Evolutionary conservation across 1,140 invertebrate species (phyloP).

Genomic region (Drosophila leontia): DNA sequence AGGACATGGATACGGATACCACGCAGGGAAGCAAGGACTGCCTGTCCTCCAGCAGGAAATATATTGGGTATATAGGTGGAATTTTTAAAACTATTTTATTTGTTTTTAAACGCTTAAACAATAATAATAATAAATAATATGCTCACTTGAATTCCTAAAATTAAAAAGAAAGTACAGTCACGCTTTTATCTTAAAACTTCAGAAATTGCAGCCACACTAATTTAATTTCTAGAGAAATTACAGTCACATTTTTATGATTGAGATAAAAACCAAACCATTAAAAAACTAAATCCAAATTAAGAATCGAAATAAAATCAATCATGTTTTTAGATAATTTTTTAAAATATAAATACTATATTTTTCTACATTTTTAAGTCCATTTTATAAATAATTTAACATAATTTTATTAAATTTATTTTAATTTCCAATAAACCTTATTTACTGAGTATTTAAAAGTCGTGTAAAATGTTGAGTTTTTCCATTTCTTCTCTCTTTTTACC

Average conservation of each 20-base stretch:
- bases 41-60: not conserved
- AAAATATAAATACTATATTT: not conserved
- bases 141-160: not conserved
- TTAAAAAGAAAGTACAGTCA: not conserved
- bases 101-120: not conserved
- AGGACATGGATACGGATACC: not conserved
- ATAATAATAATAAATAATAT: not conserved
- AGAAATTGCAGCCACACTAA: not conserved
- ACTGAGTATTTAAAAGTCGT: constrained; percentile 12
- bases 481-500: constrained; percentile 10
- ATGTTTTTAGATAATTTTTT: not conserved
- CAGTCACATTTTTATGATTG: too few species aligned
- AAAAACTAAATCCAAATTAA: not conserved
- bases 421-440: not conserved
- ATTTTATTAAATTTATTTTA: not conserved
- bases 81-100: too few species aligned
- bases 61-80: not conserved
- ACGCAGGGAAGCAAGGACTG: constrained; percentile 14
- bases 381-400: not conserved
- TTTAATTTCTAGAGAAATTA: not conserved
- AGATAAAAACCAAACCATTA: too few species aligned
- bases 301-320: not conserved
- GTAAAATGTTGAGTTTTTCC: not conserved
- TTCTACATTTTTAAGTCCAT: not conserved
- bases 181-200: not conserved